Conservation (phyloP, 2,113 vertebrate species). For the Neoarius graeffei region DNA sequence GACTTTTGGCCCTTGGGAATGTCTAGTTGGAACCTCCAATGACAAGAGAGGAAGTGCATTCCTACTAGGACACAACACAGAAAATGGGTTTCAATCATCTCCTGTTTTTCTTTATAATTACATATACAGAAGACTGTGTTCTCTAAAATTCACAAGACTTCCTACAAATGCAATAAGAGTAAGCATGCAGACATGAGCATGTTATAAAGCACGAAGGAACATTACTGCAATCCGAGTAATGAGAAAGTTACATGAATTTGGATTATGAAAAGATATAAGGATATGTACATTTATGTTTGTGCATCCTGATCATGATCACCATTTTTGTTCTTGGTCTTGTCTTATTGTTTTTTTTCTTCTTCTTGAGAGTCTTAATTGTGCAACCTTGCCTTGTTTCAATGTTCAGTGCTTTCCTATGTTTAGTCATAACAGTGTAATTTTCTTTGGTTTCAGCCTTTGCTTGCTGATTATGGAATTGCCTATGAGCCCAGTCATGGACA, state of each 20-base stretch:
- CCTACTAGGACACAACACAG: conserved; percentile 12
- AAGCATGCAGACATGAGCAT: background rate
- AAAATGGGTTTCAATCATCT: background rate
- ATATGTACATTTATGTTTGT: background rate
- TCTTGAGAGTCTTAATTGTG: background rate
- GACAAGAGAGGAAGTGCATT: conserved; percentile 28
- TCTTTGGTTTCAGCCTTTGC: background rate
- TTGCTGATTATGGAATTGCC: background rate
- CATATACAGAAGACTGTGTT: background rate
- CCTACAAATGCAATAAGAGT: background rate
- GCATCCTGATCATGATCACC: background rate
- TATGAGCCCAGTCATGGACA: conserved; percentile 7
- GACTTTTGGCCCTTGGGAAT: conserved; percentile 51
- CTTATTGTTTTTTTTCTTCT: background rate
- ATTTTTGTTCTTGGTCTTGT: background rate
- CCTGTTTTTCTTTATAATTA: background rate
- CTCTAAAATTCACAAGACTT: background rate
- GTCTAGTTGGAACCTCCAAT: background rate
- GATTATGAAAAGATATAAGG: background rate
- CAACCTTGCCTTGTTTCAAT: background rate
- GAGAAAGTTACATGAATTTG: background rate
- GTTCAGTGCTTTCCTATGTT: background rate
- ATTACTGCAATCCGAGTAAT: background rate
- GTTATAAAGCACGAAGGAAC: background rate
- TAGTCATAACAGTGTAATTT: background rate